These are phyloP conservation scores for Falco novaeseelandiae DNA, from an alignment of 2,797 vertebrate genomes.

Conservation along the genomic window DNA sequence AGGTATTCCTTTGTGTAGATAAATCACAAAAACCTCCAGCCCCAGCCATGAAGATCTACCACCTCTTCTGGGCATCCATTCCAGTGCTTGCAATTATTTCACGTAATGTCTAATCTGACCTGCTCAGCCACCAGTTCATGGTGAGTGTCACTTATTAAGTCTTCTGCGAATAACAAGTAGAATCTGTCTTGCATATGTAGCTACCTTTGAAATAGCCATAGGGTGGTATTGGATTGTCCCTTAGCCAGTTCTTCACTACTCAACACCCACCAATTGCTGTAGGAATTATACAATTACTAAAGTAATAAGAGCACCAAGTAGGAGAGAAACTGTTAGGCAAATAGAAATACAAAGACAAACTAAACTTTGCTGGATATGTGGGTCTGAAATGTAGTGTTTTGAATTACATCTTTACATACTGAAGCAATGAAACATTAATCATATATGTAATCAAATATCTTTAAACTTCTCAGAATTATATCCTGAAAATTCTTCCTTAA, in stretches of 20 bases:
- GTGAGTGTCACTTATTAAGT: neutral
- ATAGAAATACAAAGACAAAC: neutral
- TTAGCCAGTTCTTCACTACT: neutral
- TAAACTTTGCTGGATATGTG: neutral
- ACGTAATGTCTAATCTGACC: neutral
- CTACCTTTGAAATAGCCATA: neutral
- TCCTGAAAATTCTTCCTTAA: neutral
- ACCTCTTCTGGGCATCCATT: neutral
- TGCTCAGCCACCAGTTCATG: neutral
- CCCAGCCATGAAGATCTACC: neutral
- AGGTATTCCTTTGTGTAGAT: neutral
- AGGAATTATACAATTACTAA: neutral
- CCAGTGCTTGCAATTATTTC: neutral
- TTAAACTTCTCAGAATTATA: neutral
- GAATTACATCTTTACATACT: fast-evolving
- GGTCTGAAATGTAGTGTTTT: neutral
- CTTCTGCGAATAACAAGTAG: neutral
- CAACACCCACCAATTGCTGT: neutral
- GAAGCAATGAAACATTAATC: neutral
- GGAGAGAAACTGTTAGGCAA: neutral
- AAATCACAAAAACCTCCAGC: neutral
- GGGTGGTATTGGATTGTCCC: fast-evolving
- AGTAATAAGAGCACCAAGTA: neutral
- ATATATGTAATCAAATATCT: no score
- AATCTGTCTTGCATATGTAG: neutral